phyloP scores from a whole-genome alignment of 2,888 invertebrate species.

The Thymelicus lineola region DNA sequence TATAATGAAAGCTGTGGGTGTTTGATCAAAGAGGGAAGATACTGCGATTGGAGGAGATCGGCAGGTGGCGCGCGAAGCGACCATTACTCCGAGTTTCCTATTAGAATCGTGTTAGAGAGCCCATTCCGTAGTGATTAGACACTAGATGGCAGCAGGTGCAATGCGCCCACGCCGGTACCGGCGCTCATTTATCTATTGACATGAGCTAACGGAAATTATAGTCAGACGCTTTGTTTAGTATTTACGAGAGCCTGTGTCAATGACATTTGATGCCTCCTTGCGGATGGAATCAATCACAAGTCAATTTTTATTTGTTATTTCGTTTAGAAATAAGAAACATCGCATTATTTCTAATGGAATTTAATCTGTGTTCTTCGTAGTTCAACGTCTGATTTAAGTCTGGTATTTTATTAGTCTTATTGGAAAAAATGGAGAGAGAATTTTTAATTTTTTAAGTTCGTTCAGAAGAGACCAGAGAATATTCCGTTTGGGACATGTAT shows the following conservation, averaged over 20 bases:
- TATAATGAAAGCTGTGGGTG: constrained; percentile 17
- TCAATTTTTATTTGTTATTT: not conserved
- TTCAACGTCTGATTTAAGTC: too few relatives aligned
- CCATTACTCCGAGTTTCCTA: constrained; percentile 71
- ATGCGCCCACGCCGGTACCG: constrained; percentile 54
- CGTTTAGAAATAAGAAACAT: too few relatives aligned
- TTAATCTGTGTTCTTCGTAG: too few relatives aligned
- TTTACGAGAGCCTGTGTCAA: constrained; percentile 13
- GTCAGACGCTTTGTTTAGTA: constrained; percentile 17
- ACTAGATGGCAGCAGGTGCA: constrained; percentile 66
- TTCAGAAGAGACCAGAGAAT: too few relatives aligned
- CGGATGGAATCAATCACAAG: constrained; percentile 7
- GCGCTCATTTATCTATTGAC: constrained; percentile 61
- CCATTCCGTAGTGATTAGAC: constrained; percentile 74
- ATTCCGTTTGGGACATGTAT: too few relatives aligned
- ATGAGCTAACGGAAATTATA: constrained; percentile 60
- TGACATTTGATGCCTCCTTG: constrained; percentile 3
- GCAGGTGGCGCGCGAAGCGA: constrained; percentile 64
- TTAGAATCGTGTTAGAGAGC: constrained; percentile 74
- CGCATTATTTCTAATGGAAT: too few relatives aligned
- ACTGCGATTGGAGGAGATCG: constrained; percentile 56
- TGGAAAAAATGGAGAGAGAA: too few relatives aligned
- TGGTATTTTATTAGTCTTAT: too few relatives aligned
- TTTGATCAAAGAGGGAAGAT: constrained; percentile 25
- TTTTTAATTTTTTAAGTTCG: too few relatives aligned